Base-by-base conservation (phyloP, 2,888 invertebrate species). In the Cataglyphis altisquamis region DNA sequence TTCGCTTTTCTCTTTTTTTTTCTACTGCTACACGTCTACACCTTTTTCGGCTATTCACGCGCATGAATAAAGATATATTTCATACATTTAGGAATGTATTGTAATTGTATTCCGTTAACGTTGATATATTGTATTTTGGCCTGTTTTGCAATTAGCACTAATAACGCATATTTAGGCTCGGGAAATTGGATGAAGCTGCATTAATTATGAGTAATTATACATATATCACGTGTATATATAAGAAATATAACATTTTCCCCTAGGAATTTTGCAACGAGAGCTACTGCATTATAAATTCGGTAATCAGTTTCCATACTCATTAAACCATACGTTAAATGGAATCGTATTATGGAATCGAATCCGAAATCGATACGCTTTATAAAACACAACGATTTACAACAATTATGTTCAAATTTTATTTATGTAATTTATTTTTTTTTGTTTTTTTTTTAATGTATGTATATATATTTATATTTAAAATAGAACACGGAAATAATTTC, bases 281-380 rank as follows among this genome's bases (percentile, higher is more conserved):
- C 36, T 70, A 32, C 41, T 72, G 25, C 21, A 60, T 72, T 72
- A 72, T 78, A 72, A 78, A 78, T 78, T 78, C 32, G 18, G 45
- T 72, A 78, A 78, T 78, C 72, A 78, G 72, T 78, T 78, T 72
- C 60, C 72, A 4, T 36, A 78, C 45, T 78, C 78, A 70, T 78
- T 78, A 72, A 78, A 78, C 5, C 60, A 8, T 3, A 15, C 60
- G 45, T 41, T 55, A 18, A 41, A 41, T 78, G 41, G 15, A 74
- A 66, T 45, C 32, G n/a, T 72, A n/a, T 39, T 25, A n/a, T 32
- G 9, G 55, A 52, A 66, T 67, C 41, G 18, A 57, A 68, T 68
- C 39, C 32, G 39, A 39, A 68, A 57, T 25, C 57, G 18, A 18
- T 1, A 25, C 12, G 32, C 12, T 60, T 57, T 21, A 68, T 36